Evolutionary conservation across 2,113 vertebrate species (phyloP), one percentile per base, ranked within the genome.

Genomic region (Todiramphus chloris): DNA sequence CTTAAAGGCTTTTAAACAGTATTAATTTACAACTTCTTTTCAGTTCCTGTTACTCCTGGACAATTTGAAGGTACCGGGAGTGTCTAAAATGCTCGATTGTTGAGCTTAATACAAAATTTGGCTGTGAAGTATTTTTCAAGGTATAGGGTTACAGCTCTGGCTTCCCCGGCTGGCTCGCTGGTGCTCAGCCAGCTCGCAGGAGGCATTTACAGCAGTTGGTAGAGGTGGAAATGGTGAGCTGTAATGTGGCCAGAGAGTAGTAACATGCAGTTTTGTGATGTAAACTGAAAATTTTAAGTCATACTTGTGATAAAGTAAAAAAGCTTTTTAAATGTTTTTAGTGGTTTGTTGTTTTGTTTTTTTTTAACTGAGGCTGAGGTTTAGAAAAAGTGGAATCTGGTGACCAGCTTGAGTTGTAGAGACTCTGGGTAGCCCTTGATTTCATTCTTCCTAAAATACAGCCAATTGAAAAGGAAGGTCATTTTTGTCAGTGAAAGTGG

Each of bases 151-250:
- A 64, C 94, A 94, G 27, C 83, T 75, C 87, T 87, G 83, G 44
- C 87, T 95, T 76, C 62, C 63, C 81, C 33, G 39, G 69, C 43
- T 80, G 68, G 70, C 39, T 56, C 1, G 18, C 79, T 76, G 72
- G 78, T 94, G 95, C 92, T 93, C 44, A 73, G 83, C 82, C 85
- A 62, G 80, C 60, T 94, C 77, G 62, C 51, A 10, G 46, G 53
- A 79, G 73, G 90, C 90, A 76, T 78, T 89, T 51, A 51, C 69
- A 60, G 69, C 90, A 89, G 76, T 88, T 93, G 73, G 59, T 81
- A 79, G 94, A 87, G 50, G 31, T 94, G 89, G 83, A 76, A 92
- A 81, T 87, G 89, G 78, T 83, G 92, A 92, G 90, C 62, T 89
- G 66, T 87, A 10, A 25, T 16, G 69, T 50, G 90, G 92, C 92